Evolutionary conservation across 2,888 invertebrate species (phyloP).

Genomic region (Lymantria dispar): DNA sequence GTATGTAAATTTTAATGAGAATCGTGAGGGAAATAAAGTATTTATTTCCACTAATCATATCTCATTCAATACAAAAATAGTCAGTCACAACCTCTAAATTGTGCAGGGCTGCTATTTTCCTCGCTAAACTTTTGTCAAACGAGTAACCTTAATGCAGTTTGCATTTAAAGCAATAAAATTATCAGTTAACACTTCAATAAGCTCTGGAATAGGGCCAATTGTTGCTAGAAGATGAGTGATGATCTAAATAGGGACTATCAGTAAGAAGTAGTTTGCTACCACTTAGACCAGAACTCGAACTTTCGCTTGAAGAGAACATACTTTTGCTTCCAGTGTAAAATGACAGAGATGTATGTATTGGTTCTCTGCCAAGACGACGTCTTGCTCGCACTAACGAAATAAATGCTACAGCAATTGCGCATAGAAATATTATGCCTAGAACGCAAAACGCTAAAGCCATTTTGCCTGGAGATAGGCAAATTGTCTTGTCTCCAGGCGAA

Average conservation of each 20-base stretch:
- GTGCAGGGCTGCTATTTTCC: no score
- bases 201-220: conserved; percentile 80
- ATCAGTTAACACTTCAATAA: conserved; percentile 32
- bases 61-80: no score
- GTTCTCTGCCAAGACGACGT: conserved; percentile 72
- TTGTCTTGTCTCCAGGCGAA: conserved; percentile 83
- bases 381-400: conserved; percentile 85
- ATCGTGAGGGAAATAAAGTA: no score
- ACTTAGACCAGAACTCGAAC: conserved; percentile 82
- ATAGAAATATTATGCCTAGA: conserved; percentile 86
- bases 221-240: conserved; percentile 78
- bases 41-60: no score
- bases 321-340: conserved; percentile 84
- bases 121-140: no score
- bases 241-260: conserved; percentile 84
- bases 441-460: conserved; percentile 89
- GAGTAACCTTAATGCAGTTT: no score
- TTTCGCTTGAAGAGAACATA: conserved; percentile 83
- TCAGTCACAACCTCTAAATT: no score
- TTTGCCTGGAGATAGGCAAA: conserved; percentile 89
- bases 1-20: no score
- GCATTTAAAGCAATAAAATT: background rate
- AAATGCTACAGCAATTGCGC: conserved; percentile 87
- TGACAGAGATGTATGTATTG: conserved; percentile 76
- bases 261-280: conserved; percentile 83